Evolutionary conservation across 1,140 invertebrate species (phyloP), one percentile per base, ranked within the genome.

Genomic region (Drosophila busckii): DNA sequence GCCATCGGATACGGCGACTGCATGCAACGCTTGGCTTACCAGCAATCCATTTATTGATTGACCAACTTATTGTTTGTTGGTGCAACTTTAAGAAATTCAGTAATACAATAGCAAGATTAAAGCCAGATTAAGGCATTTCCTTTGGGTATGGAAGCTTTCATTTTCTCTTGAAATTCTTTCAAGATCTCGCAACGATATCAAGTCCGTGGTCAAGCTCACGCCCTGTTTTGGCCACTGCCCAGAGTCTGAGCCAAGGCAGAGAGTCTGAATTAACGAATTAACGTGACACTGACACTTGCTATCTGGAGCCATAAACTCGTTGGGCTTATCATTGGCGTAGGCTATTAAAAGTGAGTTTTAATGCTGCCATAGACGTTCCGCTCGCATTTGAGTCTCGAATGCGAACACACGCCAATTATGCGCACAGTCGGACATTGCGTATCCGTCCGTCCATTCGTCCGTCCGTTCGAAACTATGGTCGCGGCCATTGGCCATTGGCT

Each of bases 261-360:
- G n/a, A n/a, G n/a, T n/a, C n/a, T n/a, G n/a, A n/a, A n/a, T n/a
- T 67, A 29, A 58, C 55, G 55, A 67, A 66, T 62, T 59, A 63
- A 78, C 67, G 73, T 80, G 73, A 61, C 55, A 25, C 55, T 80
- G 73, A 80, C 73, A 73, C 75, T 80, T 80, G 73, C 60, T 80
- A 80, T 80, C 64, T 80, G 46, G 46, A 82, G 68, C 75, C 68
- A 80, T 80, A 80, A 80, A 80, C 69, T 80, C 45, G 54, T 7
- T 10, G 53, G 69, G 22, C 75, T 82, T 82, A 82, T 82, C 65
- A 66, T 66, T 44, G 53, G 41, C 32, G 56, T 8, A 15, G 35
- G 65, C 48, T 55, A 67, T 82, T 82, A 82, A 82, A 82, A 62
- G 56, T 54, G 45, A 61, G 65, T 82, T 82, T 82, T 82, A 82